Percentiles rank a stretch among this genome's conserved stretches.
Evolutionary conservation across 2,888 invertebrate species (phyloP).

Genomic region (Sacculina carcini): DNA sequence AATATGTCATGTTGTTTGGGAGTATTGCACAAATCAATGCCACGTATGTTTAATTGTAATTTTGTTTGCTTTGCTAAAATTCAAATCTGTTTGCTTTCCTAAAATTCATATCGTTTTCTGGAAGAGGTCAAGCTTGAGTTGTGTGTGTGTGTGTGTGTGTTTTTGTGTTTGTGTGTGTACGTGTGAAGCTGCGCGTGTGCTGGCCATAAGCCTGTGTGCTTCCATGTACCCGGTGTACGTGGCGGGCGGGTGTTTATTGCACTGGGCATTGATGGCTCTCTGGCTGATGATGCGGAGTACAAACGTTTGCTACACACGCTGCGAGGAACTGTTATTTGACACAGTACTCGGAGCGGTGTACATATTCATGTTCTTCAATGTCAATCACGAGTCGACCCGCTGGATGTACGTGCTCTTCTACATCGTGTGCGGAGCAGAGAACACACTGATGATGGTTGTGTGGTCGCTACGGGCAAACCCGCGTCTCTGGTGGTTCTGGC

Average conservation of each 20-base stretch:
- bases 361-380: slow-evolving; percentile 18
- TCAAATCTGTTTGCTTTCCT: too few relatives aligned
- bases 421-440: slow-evolving; percentile 18
- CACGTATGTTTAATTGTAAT: too few relatives aligned
- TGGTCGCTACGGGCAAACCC: slow-evolving; percentile 16
- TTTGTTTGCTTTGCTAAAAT: too few relatives aligned
- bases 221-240: slow-evolving; percentile 40
- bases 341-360: slow-evolving; percentile 20
- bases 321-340: slow-evolving; percentile 25
- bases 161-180: too few relatives aligned
- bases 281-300: slow-evolving; percentile 40
- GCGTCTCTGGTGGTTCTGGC: slow-evolving; percentile 7
- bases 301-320: slow-evolving; percentile 35
- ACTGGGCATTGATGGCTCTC: slow-evolving; percentile 45
- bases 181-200: slow-evolving; percentile 51
- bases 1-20: too few relatives aligned
- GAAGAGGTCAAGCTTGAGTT: too few relatives aligned
- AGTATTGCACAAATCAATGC: too few relatives aligned
- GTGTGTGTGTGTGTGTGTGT: too few relatives aligned
- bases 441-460: slow-evolving; percentile 16
- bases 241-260: slow-evolving; percentile 33
- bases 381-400: slow-evolving; percentile 17
- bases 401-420: slow-evolving; percentile 19
- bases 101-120: too few relatives aligned
- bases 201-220: slow-evolving; percentile 49